A percentile compares a stretch with the other conserved stretches of the same genome.
Conservation (phyloP, 1,140 invertebrate species). For the Micrasema longulum region DNA sequence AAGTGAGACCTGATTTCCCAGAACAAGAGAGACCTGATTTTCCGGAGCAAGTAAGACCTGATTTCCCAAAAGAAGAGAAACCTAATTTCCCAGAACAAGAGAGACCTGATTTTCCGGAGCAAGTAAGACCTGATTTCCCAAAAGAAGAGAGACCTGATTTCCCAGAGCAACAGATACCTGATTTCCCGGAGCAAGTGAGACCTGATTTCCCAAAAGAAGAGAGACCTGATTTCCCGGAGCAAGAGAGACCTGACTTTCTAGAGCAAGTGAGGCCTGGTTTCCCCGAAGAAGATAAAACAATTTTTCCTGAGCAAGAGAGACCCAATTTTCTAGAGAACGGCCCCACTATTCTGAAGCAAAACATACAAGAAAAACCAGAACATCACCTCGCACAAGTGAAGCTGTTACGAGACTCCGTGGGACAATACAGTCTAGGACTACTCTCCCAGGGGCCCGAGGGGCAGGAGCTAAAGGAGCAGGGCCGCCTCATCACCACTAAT, state of each 20-base stretch:
- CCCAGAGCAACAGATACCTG: not conserved
- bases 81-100: not conserved
- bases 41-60: not conserved
- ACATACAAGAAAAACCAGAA: not conserved
- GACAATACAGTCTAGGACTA: slow-evolving; percentile 53
- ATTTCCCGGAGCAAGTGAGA: not conserved
- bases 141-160: not conserved
- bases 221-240: no score
- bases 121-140: no score
- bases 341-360: not conserved
- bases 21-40: no score
- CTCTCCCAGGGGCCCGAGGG: slow-evolving; percentile 54
- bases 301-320: no score
- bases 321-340: no score
- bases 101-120: not conserved
- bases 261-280: no score
- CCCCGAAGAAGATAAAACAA: no score
- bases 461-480: slow-evolving; percentile 56
- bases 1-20: no score
- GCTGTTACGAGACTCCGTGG: slow-evolving; percentile 30
- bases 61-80: not conserved
- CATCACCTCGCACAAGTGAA: not conserved
- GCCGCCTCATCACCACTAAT: slow-evolving; percentile 56
- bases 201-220: not conserved
- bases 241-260: no score